A percentile compares a stretch with the other conserved stretches of the same genome.
Evolutionary conservation across 1,140 invertebrate genomes (phyloP).

Genomic region (Idris sp.): DNA sequence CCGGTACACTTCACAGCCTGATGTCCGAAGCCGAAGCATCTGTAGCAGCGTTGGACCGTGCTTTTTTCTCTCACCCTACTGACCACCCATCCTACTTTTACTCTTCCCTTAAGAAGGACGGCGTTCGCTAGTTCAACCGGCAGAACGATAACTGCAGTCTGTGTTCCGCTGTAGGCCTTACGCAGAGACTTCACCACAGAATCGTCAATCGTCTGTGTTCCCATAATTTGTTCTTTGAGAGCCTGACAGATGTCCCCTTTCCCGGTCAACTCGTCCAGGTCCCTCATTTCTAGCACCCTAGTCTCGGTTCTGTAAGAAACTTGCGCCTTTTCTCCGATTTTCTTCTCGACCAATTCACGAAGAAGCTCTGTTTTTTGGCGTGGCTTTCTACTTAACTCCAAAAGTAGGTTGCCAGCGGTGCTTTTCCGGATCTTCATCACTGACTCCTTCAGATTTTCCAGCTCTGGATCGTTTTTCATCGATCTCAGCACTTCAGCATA

Average conservation of each 20-base stretch:
- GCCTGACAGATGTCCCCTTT: no score
- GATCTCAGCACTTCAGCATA: neutral
- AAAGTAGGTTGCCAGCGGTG: neutral
- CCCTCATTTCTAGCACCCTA: neutral
- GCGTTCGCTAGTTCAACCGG: no score
- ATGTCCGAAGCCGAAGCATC: neutral
- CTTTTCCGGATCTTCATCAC: neutral
- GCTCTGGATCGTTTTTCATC: constrained; percentile 1
- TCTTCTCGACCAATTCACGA: neutral
- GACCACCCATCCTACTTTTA: neutral
- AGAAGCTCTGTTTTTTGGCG: neutral
- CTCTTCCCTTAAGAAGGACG: no score
- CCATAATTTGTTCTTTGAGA: no score
- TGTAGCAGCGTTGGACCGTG: neutral
- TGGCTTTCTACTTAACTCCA: neutral
- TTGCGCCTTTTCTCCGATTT: constrained; percentile 1
- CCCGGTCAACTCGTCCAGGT: no score
- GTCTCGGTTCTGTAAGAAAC: neutral
- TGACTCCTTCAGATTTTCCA: neutral
- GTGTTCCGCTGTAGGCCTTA: no score
- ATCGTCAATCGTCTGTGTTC: no score
- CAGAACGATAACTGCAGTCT: no score
- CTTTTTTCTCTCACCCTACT: neutral
- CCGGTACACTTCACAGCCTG: neutral
- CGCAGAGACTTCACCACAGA: no score